These are phyloP conservation scores for Pangasius macronema DNA, from an alignment of 2,797 vertebrate genomes.

Conservation along the genomic window DNA sequence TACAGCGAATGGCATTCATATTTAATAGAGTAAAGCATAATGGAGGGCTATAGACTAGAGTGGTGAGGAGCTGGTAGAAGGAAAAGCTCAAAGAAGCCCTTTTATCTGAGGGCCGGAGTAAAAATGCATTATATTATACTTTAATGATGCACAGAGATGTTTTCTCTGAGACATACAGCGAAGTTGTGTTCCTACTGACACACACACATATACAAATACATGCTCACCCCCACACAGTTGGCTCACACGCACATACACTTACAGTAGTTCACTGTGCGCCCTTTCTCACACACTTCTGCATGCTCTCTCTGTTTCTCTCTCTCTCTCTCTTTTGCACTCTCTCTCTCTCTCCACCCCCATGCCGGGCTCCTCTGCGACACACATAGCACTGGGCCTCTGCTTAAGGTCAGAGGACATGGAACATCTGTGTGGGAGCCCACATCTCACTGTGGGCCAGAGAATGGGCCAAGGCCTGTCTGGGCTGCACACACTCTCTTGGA, in stretches of 20 bases:
- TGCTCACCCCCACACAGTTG: slow-evolving; percentile 49
- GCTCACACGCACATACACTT: slow-evolving; percentile 47
- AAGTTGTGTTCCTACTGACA: slow-evolving; percentile 40
- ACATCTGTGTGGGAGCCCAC: slow-evolving; percentile 65
- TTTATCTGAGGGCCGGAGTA: slow-evolving; percentile 25
- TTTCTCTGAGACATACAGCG: slow-evolving; percentile 39
- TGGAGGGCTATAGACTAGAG: slow-evolving; percentile 30
- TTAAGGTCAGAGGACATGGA: slow-evolving; percentile 63
- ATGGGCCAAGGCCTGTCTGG: slow-evolving; percentile 56
- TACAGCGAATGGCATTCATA: slow-evolving; percentile 48
- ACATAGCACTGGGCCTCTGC: slow-evolving; percentile 52
- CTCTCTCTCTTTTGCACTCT: slow-evolving; percentile 32
- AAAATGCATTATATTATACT: slow-evolving; percentile 38
- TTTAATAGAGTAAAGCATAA: slow-evolving; percentile 43
- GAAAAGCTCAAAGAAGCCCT: slow-evolving; percentile 30
- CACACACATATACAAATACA: slow-evolving; percentile 45
- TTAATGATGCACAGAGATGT: slow-evolving; percentile 34
- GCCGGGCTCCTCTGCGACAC: slow-evolving; percentile 45
- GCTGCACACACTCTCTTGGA: slow-evolving; percentile 40
- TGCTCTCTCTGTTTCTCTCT: slow-evolving; percentile 39
- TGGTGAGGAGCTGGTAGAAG: slow-evolving; percentile 25
- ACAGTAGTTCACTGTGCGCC: slow-evolving; percentile 55
- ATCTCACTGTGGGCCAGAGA: slow-evolving; percentile 49
- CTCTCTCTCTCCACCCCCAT: slow-evolving; percentile 44
- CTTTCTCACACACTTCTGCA: slow-evolving; percentile 50